Evolutionary conservation across 2,113 vertebrate species (phyloP), one percentile per base, ranked within the genome.

Genomic region (Aramus guarauna): DNA sequence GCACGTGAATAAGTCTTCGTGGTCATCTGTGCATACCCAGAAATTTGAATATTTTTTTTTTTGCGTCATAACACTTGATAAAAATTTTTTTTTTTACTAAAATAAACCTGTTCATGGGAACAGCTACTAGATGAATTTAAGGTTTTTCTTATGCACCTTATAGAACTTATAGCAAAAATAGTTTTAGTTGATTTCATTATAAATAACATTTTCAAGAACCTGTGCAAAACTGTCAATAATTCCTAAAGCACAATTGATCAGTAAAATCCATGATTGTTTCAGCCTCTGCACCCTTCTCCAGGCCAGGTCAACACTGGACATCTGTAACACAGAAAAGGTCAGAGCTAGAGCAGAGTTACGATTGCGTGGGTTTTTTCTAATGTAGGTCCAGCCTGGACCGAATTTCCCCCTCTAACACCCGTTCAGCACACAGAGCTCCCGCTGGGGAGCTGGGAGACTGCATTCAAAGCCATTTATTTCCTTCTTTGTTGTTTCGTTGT

Each of bases 131-230:
- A 99, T 98, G 99, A 99, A 98, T 98, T 98, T 98, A 99, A 98
- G 98, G 98, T 98, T 98, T 98, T 97, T 96, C 94, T 98, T 99
- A 99, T 98, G 98, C 99, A 98, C 98, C 98, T 99, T 98, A 98
- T 98, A 98, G 98, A 99, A 99, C 98, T 98, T 98, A 99, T 99
- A 98, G 98, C 98, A 99, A 99, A 99, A 99, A 99, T 99, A 99
- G 98, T 99, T 98, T 99, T 98, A 98, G 98, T 98, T 98, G 98
- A 98, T 99, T 98, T 99, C 98, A 98, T 98, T 99, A 99, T 99
- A 98, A 99, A 99, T 98, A 98, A 99, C 98, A 98, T 98, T 98
- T 98, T 99, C 99, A 98, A 99, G 98, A 99, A 99, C 98, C 98
- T 99, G 99, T 99, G 98, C 99, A 99, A 99, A 99, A 99, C 98